These are phyloP conservation scores for Alosa alosa DNA, from an alignment of 2,113 vertebrate species.

Conservation along the genomic window DNA sequence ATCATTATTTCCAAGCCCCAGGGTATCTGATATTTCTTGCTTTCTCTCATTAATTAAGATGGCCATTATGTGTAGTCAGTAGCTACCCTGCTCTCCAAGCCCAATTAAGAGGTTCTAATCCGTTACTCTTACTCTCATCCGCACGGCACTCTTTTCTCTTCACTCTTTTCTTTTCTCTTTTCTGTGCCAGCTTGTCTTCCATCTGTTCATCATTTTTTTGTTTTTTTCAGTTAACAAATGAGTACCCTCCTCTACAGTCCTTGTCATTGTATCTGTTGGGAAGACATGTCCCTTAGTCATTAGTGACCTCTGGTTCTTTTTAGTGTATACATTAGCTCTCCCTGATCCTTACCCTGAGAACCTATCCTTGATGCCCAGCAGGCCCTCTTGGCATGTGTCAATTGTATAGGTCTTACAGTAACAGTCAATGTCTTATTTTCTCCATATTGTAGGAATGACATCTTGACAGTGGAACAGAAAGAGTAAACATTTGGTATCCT, in stretches of 20 bases:
- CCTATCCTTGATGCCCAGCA: neutral
- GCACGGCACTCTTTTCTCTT: neutral
- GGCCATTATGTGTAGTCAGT: neutral
- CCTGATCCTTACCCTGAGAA: neutral
- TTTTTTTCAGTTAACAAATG: neutral
- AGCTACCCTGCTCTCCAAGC: neutral
- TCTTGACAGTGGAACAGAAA: neutral
- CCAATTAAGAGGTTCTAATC: slow-evolving; percentile 11
- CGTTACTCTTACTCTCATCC: neutral
- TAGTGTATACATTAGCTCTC: neutral
- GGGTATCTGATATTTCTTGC: neutral
- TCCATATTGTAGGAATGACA: neutral
- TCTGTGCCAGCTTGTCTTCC: neutral
- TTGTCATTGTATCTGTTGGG: neutral
- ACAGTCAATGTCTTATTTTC: neutral
- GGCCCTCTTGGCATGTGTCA: neutral
- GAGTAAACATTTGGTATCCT: neutral
- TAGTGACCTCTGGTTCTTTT: neutral
- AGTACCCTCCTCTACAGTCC: neutral
- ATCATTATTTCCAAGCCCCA: neutral
- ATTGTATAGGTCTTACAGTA: neutral
- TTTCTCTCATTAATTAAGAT: neutral
- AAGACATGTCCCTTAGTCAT: neutral
- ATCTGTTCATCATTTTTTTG: neutral
- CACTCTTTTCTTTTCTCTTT: neutral